Percentiles rank a stretch among this genome's conserved stretches.
These are phyloP conservation scores for Micronycteris hirsuta DNA, from an alignment of 2,113 vertebrate species.

Conservation along the genomic window DNA sequence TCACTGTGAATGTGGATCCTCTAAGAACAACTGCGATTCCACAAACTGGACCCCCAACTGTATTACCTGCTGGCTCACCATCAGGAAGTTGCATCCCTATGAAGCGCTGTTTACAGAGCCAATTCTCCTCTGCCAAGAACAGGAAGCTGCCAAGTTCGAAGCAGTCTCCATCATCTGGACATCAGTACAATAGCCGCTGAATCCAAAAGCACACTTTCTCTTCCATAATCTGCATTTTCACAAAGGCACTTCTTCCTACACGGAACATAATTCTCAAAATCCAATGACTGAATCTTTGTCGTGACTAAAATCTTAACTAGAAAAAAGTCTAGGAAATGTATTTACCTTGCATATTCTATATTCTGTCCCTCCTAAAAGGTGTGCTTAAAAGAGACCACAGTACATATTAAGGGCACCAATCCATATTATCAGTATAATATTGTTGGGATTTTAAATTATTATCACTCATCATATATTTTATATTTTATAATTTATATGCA, in stretches of 20 bases:
- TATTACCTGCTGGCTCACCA: accelerated
- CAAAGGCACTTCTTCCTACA: background rate
- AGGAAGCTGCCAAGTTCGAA: background rate
- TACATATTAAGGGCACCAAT: background rate
- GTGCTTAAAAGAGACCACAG: background rate
- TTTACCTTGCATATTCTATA: background rate
- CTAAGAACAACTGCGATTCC: background rate
- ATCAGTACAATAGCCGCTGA: background rate
- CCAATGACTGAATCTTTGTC: background rate
- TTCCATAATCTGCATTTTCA: background rate
- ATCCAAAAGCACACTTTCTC: background rate
- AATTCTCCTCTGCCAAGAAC: background rate
- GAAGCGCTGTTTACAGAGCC: background rate
- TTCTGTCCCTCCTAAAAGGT: background rate
- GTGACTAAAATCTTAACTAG: background rate
- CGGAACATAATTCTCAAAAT: background rate
- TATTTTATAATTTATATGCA: background rate
- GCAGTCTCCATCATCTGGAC: too few relatives aligned
- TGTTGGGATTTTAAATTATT: background rate
- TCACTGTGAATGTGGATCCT: background rate
- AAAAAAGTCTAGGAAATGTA: background rate
- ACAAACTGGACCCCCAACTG: background rate
- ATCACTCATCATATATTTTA: background rate
- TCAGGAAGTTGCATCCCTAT: background rate
- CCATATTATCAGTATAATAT: background rate